Conservation (phyloP, 2,888 invertebrate genomes). For the Melanotus villosus region DNA sequence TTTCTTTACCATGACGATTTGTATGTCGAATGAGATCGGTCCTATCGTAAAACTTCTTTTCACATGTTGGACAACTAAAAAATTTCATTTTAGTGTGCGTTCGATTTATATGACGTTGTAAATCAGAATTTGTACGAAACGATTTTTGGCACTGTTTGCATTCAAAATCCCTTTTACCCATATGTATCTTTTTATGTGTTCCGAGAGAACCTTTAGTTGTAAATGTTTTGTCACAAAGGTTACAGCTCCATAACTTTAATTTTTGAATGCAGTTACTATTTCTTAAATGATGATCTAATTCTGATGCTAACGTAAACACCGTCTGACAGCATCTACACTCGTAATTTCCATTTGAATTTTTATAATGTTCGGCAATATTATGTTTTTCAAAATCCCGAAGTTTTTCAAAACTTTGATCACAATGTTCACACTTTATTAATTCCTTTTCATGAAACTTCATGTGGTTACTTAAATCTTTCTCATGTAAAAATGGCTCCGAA, state of each 20-base stretch:
- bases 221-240: conserved; percentile 21
- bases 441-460: conserved; percentile 28
- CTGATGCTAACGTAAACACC: neutral
- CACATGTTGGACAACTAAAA: conserved; percentile 12
- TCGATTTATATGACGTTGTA: conserved; percentile 24
- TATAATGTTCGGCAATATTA: conserved; percentile 17
- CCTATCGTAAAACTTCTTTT: conserved; percentile 22
- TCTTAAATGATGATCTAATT: conserved; percentile 22
- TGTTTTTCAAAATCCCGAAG: conserved; percentile 25
- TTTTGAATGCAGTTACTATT: conserved; percentile 15
- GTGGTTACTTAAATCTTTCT: conserved; percentile 13
- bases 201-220: conserved; percentile 28
- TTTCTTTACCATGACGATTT: conserved; percentile 14
- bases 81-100: conserved; percentile 64
- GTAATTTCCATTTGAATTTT: neutral
- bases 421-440: conserved; percentile 18
- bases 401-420: conserved; percentile 18
- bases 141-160: conserved; percentile 38
- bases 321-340: conserved; percentile 1
- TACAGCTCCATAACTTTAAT: conserved; percentile 13
- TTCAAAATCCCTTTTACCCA: conserved; percentile 22
- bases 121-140: conserved; percentile 29
- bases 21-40: conserved; percentile 12
- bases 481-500: conserved; percentile 10
- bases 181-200: conserved; percentile 38